Conservation (phyloP, 2,888 invertebrate species). For the Lissonota sp. region DNA sequence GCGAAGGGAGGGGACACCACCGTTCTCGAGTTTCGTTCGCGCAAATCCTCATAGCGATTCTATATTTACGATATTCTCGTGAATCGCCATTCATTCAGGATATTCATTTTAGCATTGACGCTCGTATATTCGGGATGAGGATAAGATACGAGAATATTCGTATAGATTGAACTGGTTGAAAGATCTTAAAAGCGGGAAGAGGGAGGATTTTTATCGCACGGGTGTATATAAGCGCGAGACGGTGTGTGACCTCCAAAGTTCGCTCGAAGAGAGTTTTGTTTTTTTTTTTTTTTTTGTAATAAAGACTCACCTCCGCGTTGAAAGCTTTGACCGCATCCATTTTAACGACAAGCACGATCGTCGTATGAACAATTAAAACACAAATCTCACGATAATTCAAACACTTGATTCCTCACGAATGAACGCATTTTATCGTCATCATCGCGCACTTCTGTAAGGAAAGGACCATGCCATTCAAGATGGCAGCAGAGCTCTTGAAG, state of each 20-base stretch:
- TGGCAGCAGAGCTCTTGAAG: conserved; percentile 77
- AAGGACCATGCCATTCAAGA: conserved; percentile 81
- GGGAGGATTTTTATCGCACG: conserved; percentile 68
- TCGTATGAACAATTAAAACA: conserved; percentile 65
- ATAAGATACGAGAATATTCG: conserved; percentile 1
- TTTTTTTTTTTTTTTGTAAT: conserved; percentile 35
- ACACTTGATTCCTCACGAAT: conserved; percentile 69
- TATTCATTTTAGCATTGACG: neutral
- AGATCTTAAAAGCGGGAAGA: conserved; percentile 58
- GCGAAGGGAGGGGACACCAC: neutral
- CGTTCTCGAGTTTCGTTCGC: neutral
- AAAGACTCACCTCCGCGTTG: conserved; percentile 92
- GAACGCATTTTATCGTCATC: conserved; percentile 75
- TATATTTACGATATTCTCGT: neutral
- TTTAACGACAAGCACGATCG: conserved; percentile 43
- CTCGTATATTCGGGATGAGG: neutral
- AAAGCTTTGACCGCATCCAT: conserved; percentile 95
- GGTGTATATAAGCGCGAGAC: conserved; percentile 67
- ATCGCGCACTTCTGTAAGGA: conserved; percentile 76
- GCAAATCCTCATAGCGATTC: neutral
- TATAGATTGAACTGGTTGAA: conserved; percentile 34
- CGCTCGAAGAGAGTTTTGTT: conserved; percentile 59
- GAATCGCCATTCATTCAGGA: neutral
- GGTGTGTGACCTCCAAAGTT: conserved; percentile 73
- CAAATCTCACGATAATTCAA: conserved; percentile 68